A percentile compares a stretch with the other conserved stretches of the same genome.
Evolutionary conservation across 2,888 invertebrate species (phyloP).

Genomic region (Ischnura elegans): DNA sequence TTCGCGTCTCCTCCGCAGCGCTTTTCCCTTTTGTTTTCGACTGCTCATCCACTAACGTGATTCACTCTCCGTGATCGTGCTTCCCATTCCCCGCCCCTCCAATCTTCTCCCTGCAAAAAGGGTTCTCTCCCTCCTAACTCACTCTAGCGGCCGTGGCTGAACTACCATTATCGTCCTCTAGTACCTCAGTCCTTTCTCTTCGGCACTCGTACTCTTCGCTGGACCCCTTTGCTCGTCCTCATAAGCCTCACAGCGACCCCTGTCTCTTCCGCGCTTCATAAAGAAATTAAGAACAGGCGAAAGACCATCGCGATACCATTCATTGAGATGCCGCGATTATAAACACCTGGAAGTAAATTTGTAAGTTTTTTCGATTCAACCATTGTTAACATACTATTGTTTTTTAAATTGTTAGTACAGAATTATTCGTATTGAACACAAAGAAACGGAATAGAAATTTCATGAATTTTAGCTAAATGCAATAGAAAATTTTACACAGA

Average conservation of each 20-base stretch:
- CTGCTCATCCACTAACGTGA: constrained; percentile 66
- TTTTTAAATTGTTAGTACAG: too few species aligned
- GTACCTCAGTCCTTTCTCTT: neutral
- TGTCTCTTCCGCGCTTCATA: neutral
- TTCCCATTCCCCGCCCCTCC: neutral
- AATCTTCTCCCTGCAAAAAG: neutral
- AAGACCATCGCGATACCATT: neutral
- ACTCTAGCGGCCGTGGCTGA: neutral
- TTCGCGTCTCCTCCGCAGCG: constrained; percentile 43
- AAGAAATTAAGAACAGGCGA: neutral
- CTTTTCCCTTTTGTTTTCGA: constrained; percentile 55
- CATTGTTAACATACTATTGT: too few species aligned
- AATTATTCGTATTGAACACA: too few species aligned
- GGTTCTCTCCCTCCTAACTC: neutral
- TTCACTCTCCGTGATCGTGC: neutral
- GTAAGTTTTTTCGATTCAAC: too few species aligned
- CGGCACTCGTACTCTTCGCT: neutral
- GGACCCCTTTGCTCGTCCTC: neutral
- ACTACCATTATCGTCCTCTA: neutral
- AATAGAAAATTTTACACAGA: too few species aligned
- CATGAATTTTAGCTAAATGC: too few species aligned
- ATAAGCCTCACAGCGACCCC: neutral
- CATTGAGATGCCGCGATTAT: too few species aligned
- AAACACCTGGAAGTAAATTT: too few species aligned
- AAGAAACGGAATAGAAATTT: too few species aligned